These are phyloP conservation scores for Apoda limacodes DNA, from an alignment of 2,888 invertebrate genomes.

Conservation along the genomic window DNA sequence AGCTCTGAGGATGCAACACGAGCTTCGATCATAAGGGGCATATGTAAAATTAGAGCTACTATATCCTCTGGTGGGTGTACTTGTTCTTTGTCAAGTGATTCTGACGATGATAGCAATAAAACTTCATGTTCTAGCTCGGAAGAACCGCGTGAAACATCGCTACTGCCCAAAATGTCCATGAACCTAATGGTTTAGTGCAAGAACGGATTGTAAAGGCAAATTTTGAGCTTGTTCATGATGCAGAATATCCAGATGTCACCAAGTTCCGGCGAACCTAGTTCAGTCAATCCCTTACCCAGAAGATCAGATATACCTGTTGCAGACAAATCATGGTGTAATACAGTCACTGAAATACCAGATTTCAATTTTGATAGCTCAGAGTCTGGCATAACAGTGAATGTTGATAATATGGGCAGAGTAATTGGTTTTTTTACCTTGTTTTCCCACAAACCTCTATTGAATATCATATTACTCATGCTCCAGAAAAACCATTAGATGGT, in stretches of 20 bases:
- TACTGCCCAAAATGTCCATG: too few relatives aligned
- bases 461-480: constrained; percentile 12
- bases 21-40: background rate
- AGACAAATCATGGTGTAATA: background rate
- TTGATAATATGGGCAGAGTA: constrained; percentile 4
- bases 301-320: background rate
- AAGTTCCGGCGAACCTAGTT: background rate
- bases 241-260: background rate
- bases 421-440: constrained; percentile 6
- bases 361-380: constrained; percentile 8
- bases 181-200: background rate
- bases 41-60: background rate
- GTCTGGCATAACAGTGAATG: constrained; percentile 6
- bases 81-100: too few relatives aligned
- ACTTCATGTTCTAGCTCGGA: too few relatives aligned
- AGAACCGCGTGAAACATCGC: too few relatives aligned
- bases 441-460: constrained; percentile 13
- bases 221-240: background rate
- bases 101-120: background rate
- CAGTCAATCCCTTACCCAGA: background rate
- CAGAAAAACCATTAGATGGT: constrained; percentile 12
- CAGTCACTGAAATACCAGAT: constrained; percentile 11
- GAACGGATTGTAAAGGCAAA: background rate
- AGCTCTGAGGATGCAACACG: constrained; percentile 1
- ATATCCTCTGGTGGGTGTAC: too few relatives aligned